Base-by-base conservation (phyloP, 35 echinoderm and acorn worm species). In the Holothuria glaberrima region DNA sequence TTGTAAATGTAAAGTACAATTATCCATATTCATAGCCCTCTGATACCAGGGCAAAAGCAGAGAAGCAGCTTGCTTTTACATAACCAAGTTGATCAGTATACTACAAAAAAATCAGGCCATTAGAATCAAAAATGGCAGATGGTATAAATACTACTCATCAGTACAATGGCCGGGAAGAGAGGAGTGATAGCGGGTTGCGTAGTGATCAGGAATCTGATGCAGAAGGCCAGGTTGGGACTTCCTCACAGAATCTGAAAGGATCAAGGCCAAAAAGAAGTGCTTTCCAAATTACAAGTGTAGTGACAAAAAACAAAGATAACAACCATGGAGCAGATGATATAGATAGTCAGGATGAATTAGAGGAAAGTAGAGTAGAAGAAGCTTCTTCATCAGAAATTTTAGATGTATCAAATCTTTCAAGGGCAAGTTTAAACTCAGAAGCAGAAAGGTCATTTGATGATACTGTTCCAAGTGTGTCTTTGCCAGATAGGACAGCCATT, bases 201-300 rank as follows among this genome's bases (percentile, higher is more conserved):
- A 87, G 85, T 70, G 85, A 87, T 31, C 85, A 87, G 19, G 85
- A 87, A 22, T 87, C 85, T 5, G 85, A 87, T 63, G 63, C 85
- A 32, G 85, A 87, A 36, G 85, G 85, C 61, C 61, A 87, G 25
- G 44, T 71, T 35, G 61, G 60, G 30, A 70, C 20, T 34, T 84
- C 80, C 18, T 84, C 59, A 7, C 80, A 84, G 58, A 59, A 20
- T 84, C 29, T 84, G 56, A 87, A 87, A 71, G 85, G 85, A 69
- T 67, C 66, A 45, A 71, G 65, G 54, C 85, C 85, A 28, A 99
- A 99, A 71, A 94, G 90, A 70, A 92, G 93, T 90, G 94, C 87
- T 89, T 99, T 99, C 89, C 97, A 99, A 83, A 99, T 99, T 44
- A 99, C 97, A 64, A 94, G 93, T 83, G 93, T 99, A 62, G 86